A percentile compares a stretch with the other conserved stretches of the same genome.
These are phyloP conservation scores for Cyclina sinensis DNA, from an alignment of 1,140 invertebrate species.

Conservation along the genomic window DNA sequence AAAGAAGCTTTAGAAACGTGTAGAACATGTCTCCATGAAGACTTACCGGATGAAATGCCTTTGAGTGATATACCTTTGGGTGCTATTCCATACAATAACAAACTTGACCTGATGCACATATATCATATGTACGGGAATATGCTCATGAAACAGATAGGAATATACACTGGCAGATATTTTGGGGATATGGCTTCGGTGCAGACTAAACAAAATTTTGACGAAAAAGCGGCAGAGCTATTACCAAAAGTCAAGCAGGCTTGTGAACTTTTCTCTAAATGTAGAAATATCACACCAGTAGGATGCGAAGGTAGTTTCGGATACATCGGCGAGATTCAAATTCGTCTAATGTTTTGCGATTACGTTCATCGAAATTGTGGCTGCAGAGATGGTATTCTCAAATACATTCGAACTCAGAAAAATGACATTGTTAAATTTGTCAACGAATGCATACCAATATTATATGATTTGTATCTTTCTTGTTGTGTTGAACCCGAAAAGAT, in stretches of 20 bases:
- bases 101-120: slow-evolving; percentile 62
- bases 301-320: slow-evolving; percentile 55
- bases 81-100: background rate
- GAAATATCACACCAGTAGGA: slow-evolving; percentile 56
- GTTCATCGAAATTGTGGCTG: slow-evolving; percentile 16
- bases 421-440: slow-evolving; percentile 48
- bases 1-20: slow-evolving; percentile 61
- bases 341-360: slow-evolving; percentile 69
- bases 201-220: slow-evolving; percentile 20
- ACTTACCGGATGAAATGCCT: no score
- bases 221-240: slow-evolving; percentile 36
- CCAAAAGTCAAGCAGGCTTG: slow-evolving; percentile 59
- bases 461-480: background rate
- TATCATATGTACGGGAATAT: slow-evolving; percentile 73
- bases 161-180: slow-evolving; percentile 40
- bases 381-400: slow-evolving; percentile 20
- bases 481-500: slow-evolving; percentile 7
- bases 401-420: background rate
- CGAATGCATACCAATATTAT: slow-evolving; percentile 5
- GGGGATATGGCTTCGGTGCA: background rate
- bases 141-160: slow-evolving; percentile 35
- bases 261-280: slow-evolving; percentile 66
- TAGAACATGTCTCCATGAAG: no score
- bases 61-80: background rate
- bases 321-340: slow-evolving; percentile 68